Base-by-base conservation (phyloP, 2,888 invertebrate species). In the Caenorhabditis drosophilae region DNA sequence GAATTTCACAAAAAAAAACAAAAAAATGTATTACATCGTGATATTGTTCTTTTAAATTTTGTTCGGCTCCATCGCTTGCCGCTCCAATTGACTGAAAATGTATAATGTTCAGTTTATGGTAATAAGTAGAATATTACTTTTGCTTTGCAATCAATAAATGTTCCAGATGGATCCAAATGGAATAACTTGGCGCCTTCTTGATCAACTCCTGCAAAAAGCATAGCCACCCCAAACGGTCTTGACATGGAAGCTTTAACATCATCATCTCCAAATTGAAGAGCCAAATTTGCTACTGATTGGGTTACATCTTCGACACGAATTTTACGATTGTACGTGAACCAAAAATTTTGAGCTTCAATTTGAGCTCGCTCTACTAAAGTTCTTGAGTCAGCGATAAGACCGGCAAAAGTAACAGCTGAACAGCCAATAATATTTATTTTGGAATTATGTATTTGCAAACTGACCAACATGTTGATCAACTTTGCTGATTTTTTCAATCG, bases 191-290 rank as follows among this genome's bases (percentile, higher is more conserved):
- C 93, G 1, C 95, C 93, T 81, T 92, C 92, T 54, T 86, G 84
- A 84, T 98, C 97, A 80, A 92, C 85, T 27, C 89, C 89, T 76
- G 96, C 98, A 87, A 98, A 96, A 78, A 99, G 88, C 84, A 99
- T 91, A 20, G 98, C 98, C 18, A 99, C 98, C 66, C 98, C 98
- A 87, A 98, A 99, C 3, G 98, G 98, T 64, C 98, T 89, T 54
- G 95, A 95, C 87, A 88, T 88, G 15, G 87, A 86, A 59, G 86
- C 86, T 70, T 95, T 93, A 81, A 92, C 92, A 83, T 96, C 95
- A 73, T 95, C 95, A 85, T 98, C 98, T 12, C 98, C 97, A 86
- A 99, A 99, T 84, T 95, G 93, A 83, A 98, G 93, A n/a, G 98
- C 97, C 78, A 98, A 87, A 85, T 97, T 96, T 40, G 97, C 96